phyloP scores from a whole-genome alignment of 2,888 invertebrate species.

The Plagodis dolabraria region DNA sequence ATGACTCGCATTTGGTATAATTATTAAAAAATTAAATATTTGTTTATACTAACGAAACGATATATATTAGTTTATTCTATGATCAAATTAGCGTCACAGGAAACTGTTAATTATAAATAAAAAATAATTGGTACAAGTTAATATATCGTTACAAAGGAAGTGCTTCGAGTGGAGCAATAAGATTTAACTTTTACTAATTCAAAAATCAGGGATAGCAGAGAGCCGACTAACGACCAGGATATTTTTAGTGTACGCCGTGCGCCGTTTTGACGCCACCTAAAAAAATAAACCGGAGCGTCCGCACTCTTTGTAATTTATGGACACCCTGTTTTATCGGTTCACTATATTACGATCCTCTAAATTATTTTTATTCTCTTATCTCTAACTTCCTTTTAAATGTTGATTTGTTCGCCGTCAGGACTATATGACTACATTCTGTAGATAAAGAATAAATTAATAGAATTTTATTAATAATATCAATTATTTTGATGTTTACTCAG shows the following conservation, averaged over 20 bases:
- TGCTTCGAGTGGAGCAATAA: slow-evolving; percentile 44
- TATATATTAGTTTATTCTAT: background rate
- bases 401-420: slow-evolving; percentile 16
- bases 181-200: slow-evolving; percentile 71
- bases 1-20: slow-evolving; percentile 9
- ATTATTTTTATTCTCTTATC: slow-evolving; percentile 53
- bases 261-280: slow-evolving; percentile 60
- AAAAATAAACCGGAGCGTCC: slow-evolving; percentile 58
- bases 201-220: slow-evolving; percentile 60
- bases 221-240: slow-evolving; percentile 65
- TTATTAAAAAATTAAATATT: background rate
- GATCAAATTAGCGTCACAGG: slow-evolving; percentile 6
- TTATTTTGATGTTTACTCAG: too few relatives aligned
- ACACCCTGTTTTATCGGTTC: slow-evolving; percentile 61
- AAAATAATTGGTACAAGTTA: slow-evolving; percentile 16
- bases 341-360: slow-evolving; percentile 57
- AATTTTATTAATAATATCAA: too few relatives aligned
- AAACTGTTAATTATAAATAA: slow-evolving; percentile 16
- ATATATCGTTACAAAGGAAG: slow-evolving; percentile 46
- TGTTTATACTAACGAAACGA: background rate
- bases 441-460: too few relatives aligned
- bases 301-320: slow-evolving; percentile 69
- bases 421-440: background rate
- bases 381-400: slow-evolving; percentile 33
- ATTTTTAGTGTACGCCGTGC: slow-evolving; percentile 67